Evolutionary conservation across 2,888 invertebrate genomes (phyloP).

Genomic region (Lycia hirtaria): DNA sequence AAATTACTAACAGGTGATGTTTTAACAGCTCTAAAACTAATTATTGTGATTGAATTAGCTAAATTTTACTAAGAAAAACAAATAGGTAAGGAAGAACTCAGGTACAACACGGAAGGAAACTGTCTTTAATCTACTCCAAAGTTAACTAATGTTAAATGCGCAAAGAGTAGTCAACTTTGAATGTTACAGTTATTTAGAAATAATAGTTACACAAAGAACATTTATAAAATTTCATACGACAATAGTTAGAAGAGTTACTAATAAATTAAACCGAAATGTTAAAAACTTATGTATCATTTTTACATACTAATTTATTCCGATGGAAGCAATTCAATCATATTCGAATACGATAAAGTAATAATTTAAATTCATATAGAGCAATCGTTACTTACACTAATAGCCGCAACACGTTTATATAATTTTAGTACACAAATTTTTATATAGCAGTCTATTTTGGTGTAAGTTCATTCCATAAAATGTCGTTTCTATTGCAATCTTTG

Average conservation of each 20-base stretch:
- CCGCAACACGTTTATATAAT: conserved; percentile 5
- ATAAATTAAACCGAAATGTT: not conserved
- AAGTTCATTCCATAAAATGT: not conserved
- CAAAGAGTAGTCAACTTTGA: not conserved
- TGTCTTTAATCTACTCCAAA: conserved; percentile 25
- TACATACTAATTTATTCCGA: not conserved
- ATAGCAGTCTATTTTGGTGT: conserved; percentile 3
- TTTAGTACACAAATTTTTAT: not conserved
- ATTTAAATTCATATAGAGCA: conserved; percentile 1
- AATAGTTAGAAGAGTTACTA: not conserved
- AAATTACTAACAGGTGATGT: not conserved
- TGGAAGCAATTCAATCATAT: conserved; percentile 16
- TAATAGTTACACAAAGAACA: not conserved
- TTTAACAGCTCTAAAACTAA: not conserved
- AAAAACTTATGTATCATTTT: not conserved
- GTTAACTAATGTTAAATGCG: conserved; percentile 12
- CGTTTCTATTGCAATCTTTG: not conserved
- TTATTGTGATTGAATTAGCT: not conserved
- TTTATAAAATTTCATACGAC: not conserved
- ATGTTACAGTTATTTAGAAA: not conserved
- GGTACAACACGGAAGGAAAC: conserved; percentile 30
- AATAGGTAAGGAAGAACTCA: conserved; percentile 23
- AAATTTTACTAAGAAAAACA: not conserved
- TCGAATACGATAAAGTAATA: conserved; percentile 4
- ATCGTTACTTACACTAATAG: conserved; percentile 11